A percentile compares a stretch with the other conserved stretches of the same genome.
These are phyloP conservation scores for Acronicta alni DNA, from an alignment of 2,888 invertebrate species.

Conservation along the genomic window DNA sequence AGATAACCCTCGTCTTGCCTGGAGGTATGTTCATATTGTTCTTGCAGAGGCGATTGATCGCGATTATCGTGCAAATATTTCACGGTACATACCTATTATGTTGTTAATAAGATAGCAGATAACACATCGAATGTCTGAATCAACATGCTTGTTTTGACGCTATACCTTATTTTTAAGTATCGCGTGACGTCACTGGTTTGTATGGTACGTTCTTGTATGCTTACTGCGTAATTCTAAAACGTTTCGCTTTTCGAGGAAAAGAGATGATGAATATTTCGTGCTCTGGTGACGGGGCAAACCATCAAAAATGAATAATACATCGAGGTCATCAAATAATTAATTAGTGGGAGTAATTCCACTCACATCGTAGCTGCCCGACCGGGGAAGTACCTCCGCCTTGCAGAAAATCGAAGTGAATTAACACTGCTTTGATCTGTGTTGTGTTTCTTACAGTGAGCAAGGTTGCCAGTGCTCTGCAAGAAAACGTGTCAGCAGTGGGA, in stretches of 20 bases:
- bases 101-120: constrained; percentile 41
- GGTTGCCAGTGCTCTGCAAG: too few relatives aligned
- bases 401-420: too few relatives aligned
- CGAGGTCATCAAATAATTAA: too few relatives aligned
- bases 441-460: too few relatives aligned
- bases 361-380: too few relatives aligned
- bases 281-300: background rate
- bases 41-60: constrained; percentile 34
- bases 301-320: too few relatives aligned
- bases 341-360: too few relatives aligned
- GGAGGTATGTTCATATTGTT: constrained; percentile 27
- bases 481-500: too few relatives aligned
- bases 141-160: constrained; percentile 34
- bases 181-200: constrained; percentile 21
- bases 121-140: constrained; percentile 40
- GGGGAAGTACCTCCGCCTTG: too few relatives aligned
- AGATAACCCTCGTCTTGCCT: constrained; percentile 49
- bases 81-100: constrained; percentile 10
- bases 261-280: background rate
- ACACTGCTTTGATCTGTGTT: too few relatives aligned
- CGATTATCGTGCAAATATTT: constrained; percentile 49
- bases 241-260: constrained; percentile 12
- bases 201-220: constrained; percentile 3
- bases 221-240: constrained; percentile 9
- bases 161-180: constrained; percentile 38